These are phyloP conservation scores for Orycteropus afer DNA, from an alignment of 2,113 vertebrate species.

Conservation along the genomic window DNA sequence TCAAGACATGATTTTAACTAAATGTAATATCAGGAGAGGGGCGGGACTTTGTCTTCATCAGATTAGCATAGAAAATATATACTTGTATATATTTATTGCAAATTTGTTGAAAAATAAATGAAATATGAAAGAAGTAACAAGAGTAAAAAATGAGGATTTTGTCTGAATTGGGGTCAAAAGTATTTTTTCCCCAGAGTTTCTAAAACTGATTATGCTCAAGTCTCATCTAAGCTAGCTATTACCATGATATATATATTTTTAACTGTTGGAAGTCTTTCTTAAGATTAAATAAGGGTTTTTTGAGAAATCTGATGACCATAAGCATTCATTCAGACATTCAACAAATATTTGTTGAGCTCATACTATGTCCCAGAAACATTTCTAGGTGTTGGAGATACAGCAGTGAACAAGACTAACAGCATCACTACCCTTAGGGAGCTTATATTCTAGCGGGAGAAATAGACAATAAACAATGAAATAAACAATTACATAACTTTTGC, in stretches of 20 bases:
- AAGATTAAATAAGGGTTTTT: background rate
- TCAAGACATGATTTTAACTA: slow-evolving; percentile 15
- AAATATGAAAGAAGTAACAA: background rate
- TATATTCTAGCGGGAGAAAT: background rate
- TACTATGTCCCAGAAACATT: background rate
- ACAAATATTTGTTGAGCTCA: background rate
- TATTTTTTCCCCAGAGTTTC: background rate
- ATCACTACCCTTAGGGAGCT: background rate
- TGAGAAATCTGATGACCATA: background rate
- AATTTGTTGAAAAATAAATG: slow-evolving; percentile 34
- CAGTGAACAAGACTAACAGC: background rate
- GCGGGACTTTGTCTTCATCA: background rate
- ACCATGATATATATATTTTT: background rate
- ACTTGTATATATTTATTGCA: background rate
- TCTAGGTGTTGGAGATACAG: background rate
- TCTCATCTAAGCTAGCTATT: background rate
- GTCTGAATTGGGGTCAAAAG: background rate
- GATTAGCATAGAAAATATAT: background rate
- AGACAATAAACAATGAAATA: background rate
- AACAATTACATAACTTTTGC: background rate
- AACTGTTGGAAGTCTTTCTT: background rate
- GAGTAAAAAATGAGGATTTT: background rate
- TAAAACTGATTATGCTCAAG: background rate
- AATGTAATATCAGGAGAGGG: background rate
- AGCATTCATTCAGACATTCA: background rate